Evolutionary conservation across 2,113 vertebrate species (phyloP).

Genomic region (Bothrops jararaca): DNA sequence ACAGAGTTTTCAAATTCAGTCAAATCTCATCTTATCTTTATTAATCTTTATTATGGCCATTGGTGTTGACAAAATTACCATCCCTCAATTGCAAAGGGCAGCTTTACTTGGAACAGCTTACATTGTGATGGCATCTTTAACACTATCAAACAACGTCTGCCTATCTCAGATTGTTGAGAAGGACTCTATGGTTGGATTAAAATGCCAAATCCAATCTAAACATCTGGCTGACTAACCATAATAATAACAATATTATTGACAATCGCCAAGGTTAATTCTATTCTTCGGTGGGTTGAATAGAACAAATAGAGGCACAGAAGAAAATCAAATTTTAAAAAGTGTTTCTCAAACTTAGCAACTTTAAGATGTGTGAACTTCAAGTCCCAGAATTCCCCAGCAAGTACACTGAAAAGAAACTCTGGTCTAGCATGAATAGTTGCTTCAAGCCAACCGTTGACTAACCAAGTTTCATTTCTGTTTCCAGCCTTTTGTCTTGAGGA

Average conservation of each 20-base stretch:
- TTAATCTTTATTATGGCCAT: too few relatives aligned
- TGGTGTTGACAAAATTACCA: too few relatives aligned
- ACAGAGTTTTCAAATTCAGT: too few relatives aligned
- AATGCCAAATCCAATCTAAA: too few relatives aligned
- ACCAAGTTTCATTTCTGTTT: not conserved
- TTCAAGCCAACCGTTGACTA: not conserved
- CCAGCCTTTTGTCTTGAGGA: not conserved
- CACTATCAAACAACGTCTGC: too few relatives aligned
- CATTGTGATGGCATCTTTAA: too few relatives aligned
- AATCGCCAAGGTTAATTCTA: not conserved
- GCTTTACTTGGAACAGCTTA: too few relatives aligned
- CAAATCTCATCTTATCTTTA: too few relatives aligned
- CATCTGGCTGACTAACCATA: too few relatives aligned
- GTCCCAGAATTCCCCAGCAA: not conserved
- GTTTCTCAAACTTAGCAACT: not conserved
- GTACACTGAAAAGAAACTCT: not conserved
- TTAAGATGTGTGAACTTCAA: not conserved
- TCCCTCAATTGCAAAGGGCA: too few relatives aligned
- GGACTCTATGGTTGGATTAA: too few relatives aligned
- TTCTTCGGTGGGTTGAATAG: not conserved
- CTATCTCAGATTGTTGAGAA: too few relatives aligned
- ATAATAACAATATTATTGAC: not conserved
- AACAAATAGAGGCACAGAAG: not conserved
- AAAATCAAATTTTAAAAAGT: not conserved
- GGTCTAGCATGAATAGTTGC: not conserved